Base-by-base conservation (phyloP, 2,113 vertebrate species). In the Pristiophorus japonicus region DNA sequence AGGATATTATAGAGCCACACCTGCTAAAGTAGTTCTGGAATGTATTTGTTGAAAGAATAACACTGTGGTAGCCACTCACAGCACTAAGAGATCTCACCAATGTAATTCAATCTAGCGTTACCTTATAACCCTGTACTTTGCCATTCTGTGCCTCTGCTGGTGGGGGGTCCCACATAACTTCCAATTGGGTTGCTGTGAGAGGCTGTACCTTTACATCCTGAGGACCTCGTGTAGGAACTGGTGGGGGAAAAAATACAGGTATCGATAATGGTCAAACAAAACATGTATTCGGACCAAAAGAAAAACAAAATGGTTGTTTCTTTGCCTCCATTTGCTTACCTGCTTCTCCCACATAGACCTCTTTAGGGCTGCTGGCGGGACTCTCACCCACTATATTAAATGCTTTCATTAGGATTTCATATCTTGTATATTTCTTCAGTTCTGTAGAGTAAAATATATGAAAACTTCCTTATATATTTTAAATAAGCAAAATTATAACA, bases 101-200 rank as follows among this genome's bases (percentile, higher is more conserved):
- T 30, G 27, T 62, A 2, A 38, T 63, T 34, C 14, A 88, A 34
- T 88, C 12, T 14, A 42, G 10, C 16, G 2, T 97, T 98, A 98
- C 99, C 99, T 99, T 99, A 97, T 99, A 99, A 97, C 99, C 99
- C 97, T 99, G 99, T 96, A 99, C 98, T 97, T 98, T 98, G 96
- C 99, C 99, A 1, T 99, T 99, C 96, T 99, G 99, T 96, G 98
- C 99, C 97, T 99, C 98, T 0, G 97, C 97, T 0, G 99, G 99
- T 12, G 99, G 99, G 0, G 98, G 98, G 95, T 99, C 98, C 99
- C 99, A 99, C 12, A 97, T 97, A 96, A 99, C 97, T 97, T 99
- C 98, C 97, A 99, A 97, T 97, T 98, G 98, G 96, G 98, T 98
- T 78, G 99, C 98, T 0, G 98, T 98, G 87, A 98, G 97, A 0